A percentile compares a stretch with the other conserved stretches of the same genome.
These are phyloP conservation scores for Osmoderma eremita DNA, from an alignment of 2,888 invertebrate species.

Conservation along the genomic window DNA sequence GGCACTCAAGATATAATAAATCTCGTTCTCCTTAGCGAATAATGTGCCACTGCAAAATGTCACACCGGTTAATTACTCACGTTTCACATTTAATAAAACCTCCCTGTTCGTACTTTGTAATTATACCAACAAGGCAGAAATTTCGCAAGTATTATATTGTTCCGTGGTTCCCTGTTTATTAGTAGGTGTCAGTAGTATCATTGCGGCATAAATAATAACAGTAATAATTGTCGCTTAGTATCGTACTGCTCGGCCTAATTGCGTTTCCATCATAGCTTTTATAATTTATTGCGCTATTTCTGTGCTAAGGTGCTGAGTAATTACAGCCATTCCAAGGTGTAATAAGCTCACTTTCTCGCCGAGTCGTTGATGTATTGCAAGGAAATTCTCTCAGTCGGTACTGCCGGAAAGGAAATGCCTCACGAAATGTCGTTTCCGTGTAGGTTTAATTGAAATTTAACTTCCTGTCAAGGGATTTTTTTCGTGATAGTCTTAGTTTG, in stretches of 20 bases:
- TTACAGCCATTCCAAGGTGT: constrained; percentile 26
- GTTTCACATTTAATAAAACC: constrained; percentile 19
- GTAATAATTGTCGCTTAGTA: constrained; percentile 25
- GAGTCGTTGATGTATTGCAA: constrained; percentile 22
- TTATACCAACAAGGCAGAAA: constrained; percentile 24
- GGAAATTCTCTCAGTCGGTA: not conserved
- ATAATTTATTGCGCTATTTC: constrained; percentile 27
- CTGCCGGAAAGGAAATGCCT: constrained; percentile 4
- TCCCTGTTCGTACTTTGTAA: constrained; percentile 4
- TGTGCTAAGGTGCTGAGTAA: constrained; percentile 21
- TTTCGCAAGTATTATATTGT: constrained; percentile 26
- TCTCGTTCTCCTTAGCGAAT: too few species aligned
- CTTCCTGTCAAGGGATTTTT: constrained; percentile 14
- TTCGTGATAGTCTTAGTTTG: not conserved
- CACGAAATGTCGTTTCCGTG: constrained; percentile 6
- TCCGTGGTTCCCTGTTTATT: constrained; percentile 16
- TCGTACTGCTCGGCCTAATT: constrained; percentile 19
- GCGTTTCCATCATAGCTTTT: constrained; percentile 27
- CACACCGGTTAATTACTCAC: not conserved
- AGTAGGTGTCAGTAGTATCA: constrained; percentile 5
- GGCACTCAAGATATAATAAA: too few species aligned
- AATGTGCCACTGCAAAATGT: too few species aligned
- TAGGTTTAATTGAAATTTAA: constrained; percentile 31
- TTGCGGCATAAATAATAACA: constrained; percentile 18
- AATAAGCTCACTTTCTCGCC: constrained; percentile 30